A percentile compares a stretch with the other conserved stretches of the same genome.
phyloP scores from a whole-genome alignment of 2,888 invertebrate species.

The Tachina fera region DNA sequence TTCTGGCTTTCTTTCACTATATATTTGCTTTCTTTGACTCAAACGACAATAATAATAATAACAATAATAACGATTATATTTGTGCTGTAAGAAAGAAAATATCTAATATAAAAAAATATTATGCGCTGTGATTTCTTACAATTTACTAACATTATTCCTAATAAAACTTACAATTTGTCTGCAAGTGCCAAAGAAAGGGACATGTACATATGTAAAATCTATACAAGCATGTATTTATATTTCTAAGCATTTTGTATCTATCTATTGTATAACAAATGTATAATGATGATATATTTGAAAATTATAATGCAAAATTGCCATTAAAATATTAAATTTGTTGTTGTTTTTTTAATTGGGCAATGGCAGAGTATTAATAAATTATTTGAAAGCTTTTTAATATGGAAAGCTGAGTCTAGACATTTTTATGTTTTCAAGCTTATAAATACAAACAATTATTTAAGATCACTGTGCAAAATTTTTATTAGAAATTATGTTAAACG shows the following conservation, averaged over 20 bases:
- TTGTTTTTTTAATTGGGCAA: neutral
- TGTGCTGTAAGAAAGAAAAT: slow-evolving; percentile 35
- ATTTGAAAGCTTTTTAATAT: no score
- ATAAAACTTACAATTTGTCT: neutral
- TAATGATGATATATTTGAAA: slow-evolving; percentile 52
- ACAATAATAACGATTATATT: slow-evolving; percentile 42
- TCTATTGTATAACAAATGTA: slow-evolving; percentile 42
- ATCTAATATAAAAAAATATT: slow-evolving; percentile 65
- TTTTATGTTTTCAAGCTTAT: no score
- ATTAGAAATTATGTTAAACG: no score
- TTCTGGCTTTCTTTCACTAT: slow-evolving; percentile 34
- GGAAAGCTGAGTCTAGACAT: no score
- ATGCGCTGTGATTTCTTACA: slow-evolving; percentile 58
- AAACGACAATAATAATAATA: slow-evolving; percentile 46
- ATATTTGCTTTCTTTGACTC: slow-evolving; percentile 17
- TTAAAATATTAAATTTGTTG: slow-evolving; percentile 26
- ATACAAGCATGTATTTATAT: neutral
- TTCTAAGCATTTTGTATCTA: neutral
- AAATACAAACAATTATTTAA: no score
- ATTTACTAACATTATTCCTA: slow-evolving; percentile 20
- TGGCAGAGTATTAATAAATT: no score
- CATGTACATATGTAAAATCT: slow-evolving; percentile 3
- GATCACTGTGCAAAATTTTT: no score
- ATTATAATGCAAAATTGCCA: slow-evolving; percentile 58
- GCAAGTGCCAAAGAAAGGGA: neutral